Percentiles rank a stretch among this genome's conserved stretches.
These are phyloP conservation scores for Onychomys torridus DNA, from an alignment of 2,797 vertebrate genomes.

Conservation along the genomic window DNA sequence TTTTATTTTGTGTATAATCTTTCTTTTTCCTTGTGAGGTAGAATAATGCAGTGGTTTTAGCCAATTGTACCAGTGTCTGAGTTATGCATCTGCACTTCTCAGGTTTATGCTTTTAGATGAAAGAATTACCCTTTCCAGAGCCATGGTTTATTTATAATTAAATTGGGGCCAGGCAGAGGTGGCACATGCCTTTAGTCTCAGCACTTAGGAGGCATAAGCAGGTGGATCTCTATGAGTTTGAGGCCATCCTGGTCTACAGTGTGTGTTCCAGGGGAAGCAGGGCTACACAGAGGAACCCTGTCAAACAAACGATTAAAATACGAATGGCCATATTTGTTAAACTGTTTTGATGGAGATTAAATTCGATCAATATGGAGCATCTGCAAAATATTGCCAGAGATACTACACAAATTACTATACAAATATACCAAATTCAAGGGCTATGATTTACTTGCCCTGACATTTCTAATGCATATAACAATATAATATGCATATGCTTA, in stretches of 20 bases:
- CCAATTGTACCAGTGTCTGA: not conserved
- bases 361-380: not conserved
- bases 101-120: not conserved
- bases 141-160: slow-evolving; percentile 21
- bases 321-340: not conserved
- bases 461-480: not conserved
- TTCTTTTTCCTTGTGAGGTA: not conserved
- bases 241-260: too few species aligned
- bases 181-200: too few species aligned
- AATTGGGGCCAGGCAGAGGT: not conserved
- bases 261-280: too few species aligned
- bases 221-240: too few species aligned
- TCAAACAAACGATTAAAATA: slow-evolving; percentile 1
- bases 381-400: not conserved
- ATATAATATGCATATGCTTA: not conserved
- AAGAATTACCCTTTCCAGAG: not conserved
- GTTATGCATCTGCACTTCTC: not conserved
- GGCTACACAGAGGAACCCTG: too few species aligned
- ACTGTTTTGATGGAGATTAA: not conserved
- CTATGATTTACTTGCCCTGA: not conserved
- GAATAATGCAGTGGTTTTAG: not conserved
- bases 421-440: not conserved
- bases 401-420: not conserved
- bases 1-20: not conserved
- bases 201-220: too few species aligned